Base-by-base conservation (phyloP, 2,797 vertebrate species). In the Myotis myotis region DNA sequence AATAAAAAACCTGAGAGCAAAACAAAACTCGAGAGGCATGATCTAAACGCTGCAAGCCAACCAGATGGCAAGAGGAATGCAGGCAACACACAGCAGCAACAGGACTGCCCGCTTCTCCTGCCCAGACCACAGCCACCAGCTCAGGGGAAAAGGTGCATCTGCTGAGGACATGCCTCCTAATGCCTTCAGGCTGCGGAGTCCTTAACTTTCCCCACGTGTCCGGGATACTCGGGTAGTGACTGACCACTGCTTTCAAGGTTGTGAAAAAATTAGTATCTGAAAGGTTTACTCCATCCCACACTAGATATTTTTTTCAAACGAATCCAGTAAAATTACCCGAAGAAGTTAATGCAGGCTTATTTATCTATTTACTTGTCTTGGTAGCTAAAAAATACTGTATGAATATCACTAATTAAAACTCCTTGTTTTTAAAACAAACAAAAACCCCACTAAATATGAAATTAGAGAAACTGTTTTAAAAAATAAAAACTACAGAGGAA, bases 361-460 rank as follows among this genome's bases (percentile, higher is more conserved):
- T 36, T 88, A 49, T 36, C 68, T 74, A 92, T 4, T 55, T 80
- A 84, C 33, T 93, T 79, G 51, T 8, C 22, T 70, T 70, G 22
- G 22, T 25, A 47, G 82, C 71, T 71, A 88, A 93, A 90, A 85
- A 71, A 86, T 23, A 82, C 20, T 33, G 25, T 25, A 72, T 25
- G 33, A 78, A 51, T 36, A 91, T 66, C 30, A 91, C 28, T 87
- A 83, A 92, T 68, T 55, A 75, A 91, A 87, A 91, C 36, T 92
- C 36, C 20, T 92, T 90, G 51, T 93, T 86, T 91, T 78, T 28
- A 30, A 93, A 78, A 84, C 30, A 91, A 87, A 80, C 5, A 16
- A 95, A 87, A 85, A 12, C 36, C 66, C 64, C n/a, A 93, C 28
- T 66, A 91, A 95, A 79, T 19, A 71, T 8, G 75, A 87, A 92